Percentiles rank a stretch among this genome's conserved stretches.
Evolutionary conservation across 2,888 invertebrate genomes (phyloP).

Genomic region (Eutolmus rufibarbis): DNA sequence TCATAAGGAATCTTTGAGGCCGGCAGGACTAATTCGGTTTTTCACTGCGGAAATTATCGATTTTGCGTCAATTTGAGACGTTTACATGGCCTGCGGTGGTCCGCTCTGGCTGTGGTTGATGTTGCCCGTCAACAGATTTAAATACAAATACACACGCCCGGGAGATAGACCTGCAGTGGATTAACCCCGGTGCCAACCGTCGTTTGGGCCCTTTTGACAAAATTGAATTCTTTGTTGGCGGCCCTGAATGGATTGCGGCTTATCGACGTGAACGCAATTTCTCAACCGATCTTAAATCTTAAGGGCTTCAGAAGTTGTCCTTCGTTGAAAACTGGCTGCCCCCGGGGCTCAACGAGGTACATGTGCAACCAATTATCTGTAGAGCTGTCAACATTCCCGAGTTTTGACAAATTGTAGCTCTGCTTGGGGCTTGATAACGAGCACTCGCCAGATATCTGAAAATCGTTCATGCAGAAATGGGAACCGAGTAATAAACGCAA

Average conservation of each 20-base stretch:
- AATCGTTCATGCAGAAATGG: not conserved
- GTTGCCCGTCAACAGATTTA: not conserved
- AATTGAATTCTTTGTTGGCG: slow-evolving; percentile 4
- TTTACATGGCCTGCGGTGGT: slow-evolving; percentile 18
- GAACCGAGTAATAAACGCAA: not conserved
- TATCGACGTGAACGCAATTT: not conserved
- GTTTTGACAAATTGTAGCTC: not conserved
- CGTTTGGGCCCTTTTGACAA: not conserved
- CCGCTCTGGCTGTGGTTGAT: not conserved
- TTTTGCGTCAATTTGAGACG: slow-evolving; percentile 27
- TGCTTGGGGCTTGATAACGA: not conserved
- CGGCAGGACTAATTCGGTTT: slow-evolving; percentile 2
- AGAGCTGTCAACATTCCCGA: not conserved
- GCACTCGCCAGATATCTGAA: not conserved
- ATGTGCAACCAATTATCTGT: not conserved
- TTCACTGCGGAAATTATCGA: slow-evolving; percentile 14
- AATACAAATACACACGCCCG: not conserved
- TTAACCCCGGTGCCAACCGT: not conserved
- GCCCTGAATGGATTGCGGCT: not conserved
- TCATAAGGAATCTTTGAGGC: not conserved
- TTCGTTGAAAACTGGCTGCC: not conserved
- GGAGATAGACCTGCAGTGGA: not conserved
- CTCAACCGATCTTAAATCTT: not conserved
- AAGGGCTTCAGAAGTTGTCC: not conserved
- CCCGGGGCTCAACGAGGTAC: not conserved